These are phyloP conservation scores for Aldrovandia affinis DNA, from an alignment of 2,797 vertebrate genomes.

Conservation along the genomic window DNA sequence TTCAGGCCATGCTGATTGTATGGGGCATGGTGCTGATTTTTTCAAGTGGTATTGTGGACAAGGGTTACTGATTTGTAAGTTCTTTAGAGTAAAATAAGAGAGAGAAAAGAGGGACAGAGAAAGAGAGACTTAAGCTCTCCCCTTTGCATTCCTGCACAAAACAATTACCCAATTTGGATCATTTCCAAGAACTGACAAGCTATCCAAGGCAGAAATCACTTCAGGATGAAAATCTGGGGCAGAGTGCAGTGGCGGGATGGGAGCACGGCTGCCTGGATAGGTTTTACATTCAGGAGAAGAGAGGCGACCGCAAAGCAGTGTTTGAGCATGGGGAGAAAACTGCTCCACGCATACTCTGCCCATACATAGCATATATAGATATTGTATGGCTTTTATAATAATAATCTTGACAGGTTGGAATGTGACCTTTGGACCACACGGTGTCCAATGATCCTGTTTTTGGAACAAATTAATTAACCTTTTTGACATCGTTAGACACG, in stretches of 20 bases:
- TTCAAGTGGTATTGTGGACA: not conserved
- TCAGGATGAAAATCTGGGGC: not conserved
- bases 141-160: constrained; percentile 5
- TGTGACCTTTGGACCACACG: too few relatives aligned
- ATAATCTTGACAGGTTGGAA: too few relatives aligned
- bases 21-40: not conserved
- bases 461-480: too few relatives aligned
- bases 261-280: not conserved
- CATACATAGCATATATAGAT: not conserved
- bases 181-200: constrained; percentile 17
- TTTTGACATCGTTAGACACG: too few relatives aligned
- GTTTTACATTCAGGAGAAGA: not conserved
- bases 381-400: too few relatives aligned
- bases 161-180: not conserved
- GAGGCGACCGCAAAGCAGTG: too few relatives aligned
- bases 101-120: constrained; percentile 46
- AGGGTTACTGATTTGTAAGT: not conserved
- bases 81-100: constrained; percentile 23
- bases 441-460: too few relatives aligned
- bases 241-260: too few relatives aligned
- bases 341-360: not conserved
- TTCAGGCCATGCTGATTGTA: not conserved
- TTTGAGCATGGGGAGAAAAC: not conserved
- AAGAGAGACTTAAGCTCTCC: constrained; percentile 28
- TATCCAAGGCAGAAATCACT: not conserved